phyloP scores from a whole-genome alignment of 2,888 invertebrate genomes.

The Atethmia centrago region DNA sequence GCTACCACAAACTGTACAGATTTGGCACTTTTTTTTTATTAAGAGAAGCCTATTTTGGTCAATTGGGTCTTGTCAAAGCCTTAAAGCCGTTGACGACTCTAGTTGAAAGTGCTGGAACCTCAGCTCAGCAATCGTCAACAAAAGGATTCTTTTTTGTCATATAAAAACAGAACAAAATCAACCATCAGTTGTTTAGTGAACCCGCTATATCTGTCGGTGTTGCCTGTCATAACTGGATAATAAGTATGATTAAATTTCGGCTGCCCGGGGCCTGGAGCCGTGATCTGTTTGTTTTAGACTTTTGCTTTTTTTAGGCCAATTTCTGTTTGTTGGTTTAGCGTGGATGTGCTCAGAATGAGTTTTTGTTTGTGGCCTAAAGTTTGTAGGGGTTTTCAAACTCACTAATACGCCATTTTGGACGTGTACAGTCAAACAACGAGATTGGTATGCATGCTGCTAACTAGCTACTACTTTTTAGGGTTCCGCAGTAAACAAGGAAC shows the following conservation, averaged over 20 bases:
- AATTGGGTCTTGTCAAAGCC: too few relatives aligned
- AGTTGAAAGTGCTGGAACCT: not conserved
- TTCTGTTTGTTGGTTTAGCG: conserved; percentile 70
- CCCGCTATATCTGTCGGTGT: conserved; percentile 78
- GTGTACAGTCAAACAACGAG: too few relatives aligned
- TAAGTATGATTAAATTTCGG: conserved; percentile 87
- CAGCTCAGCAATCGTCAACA: not conserved
- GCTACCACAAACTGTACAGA: too few relatives aligned
- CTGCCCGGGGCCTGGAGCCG: conserved; percentile 85
- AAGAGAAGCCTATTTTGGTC: too few relatives aligned
- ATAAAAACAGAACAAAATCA: conserved; percentile 4
- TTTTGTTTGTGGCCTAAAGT: not conserved
- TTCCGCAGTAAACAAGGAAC: too few relatives aligned
- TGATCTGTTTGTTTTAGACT: conserved; percentile 85
- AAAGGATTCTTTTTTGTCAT: not conserved
- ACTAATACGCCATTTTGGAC: too few relatives aligned
- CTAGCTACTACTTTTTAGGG: too few relatives aligned
- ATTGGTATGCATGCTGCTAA: too few relatives aligned
- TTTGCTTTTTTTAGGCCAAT: conserved; percentile 78
- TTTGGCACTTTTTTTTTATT: too few relatives aligned
- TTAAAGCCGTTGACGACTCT: not conserved
- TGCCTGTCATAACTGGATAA: conserved; percentile 87
- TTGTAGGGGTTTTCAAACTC: too few relatives aligned
- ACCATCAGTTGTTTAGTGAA: conserved; percentile 67
- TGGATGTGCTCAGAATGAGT: conserved; percentile 64